phyloP scores from a whole-genome alignment of 1,140 invertebrate genomes.

The Diorhabda sublineata region DNA sequence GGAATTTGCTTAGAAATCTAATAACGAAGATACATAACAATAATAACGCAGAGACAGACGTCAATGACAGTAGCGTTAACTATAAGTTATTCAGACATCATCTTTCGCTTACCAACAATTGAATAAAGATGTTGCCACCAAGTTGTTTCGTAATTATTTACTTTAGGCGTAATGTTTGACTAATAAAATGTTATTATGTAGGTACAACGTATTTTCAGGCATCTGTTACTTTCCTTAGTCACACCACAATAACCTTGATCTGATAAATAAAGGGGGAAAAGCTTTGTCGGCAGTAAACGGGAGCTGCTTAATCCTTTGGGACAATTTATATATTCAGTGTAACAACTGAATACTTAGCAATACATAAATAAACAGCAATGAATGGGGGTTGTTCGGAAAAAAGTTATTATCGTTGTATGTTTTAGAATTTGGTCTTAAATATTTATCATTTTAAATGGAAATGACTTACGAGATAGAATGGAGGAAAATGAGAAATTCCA shows the following conservation, averaged over 20 bases:
- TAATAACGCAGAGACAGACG: not conserved
- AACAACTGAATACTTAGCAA: not conserved
- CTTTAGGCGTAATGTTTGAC: not conserved
- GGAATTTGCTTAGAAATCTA: too few species aligned
- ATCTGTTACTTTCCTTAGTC: not conserved
- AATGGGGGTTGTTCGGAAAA: too few species aligned
- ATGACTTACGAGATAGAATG: too few species aligned
- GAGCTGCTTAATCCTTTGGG: not conserved
- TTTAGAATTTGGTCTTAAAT: too few species aligned
- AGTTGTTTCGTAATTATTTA: not conserved
- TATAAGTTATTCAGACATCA: not conserved
- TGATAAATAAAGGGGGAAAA: not conserved
- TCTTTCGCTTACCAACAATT: not conserved
- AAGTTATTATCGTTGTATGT: too few species aligned
- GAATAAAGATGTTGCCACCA: not conserved
- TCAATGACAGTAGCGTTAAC: not conserved
- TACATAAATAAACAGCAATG: not conserved
- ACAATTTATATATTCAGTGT: not conserved
- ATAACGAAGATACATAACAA: not conserved
- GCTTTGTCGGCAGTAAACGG: not conserved
- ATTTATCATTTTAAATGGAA: too few species aligned
- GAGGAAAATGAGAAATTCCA: too few species aligned
- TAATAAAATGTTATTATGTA: slow-evolving; percentile 1
- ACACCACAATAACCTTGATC: not conserved
- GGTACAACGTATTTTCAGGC: not conserved